Conservation (phyloP, 2,797 vertebrate genomes). For the Protosalanx chinensis region DNA sequence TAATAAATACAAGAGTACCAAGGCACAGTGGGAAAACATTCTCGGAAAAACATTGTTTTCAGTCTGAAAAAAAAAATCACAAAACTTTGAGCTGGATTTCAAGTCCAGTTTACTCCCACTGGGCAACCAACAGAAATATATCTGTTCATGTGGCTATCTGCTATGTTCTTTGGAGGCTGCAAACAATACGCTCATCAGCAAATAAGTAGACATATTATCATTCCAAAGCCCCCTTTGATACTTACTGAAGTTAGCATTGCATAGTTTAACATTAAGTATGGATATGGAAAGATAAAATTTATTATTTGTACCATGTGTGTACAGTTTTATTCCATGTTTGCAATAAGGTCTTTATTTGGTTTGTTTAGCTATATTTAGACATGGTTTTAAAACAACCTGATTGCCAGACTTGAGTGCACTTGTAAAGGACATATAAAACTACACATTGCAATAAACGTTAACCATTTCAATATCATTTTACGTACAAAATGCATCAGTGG, state of each 20-base stretch:
- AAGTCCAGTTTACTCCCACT: constrained; percentile 1
- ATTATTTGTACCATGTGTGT: constrained; percentile 63
- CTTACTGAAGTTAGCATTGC: constrained; percentile 61
- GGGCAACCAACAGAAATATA: constrained; percentile 18
- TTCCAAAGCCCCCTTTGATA: constrained; percentile 65
- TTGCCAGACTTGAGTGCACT: constrained; percentile 62
- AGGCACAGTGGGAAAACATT: constrained; percentile 90
- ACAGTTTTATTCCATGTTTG: constrained; percentile 69
- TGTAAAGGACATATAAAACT: constrained; percentile 40
- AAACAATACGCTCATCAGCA: constrained; percentile 40
- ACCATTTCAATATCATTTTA: constrained; percentile 20
- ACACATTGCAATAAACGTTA: constrained; percentile 40
- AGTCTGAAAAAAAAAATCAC: constrained; percentile 49
- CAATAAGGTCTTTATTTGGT: constrained; percentile 39
- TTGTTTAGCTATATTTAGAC: constrained; percentile 57
- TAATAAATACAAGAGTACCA: constrained; percentile 98
- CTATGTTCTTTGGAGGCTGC: constrained; percentile 33
- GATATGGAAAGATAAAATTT: constrained; percentile 67
- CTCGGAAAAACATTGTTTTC: constrained; percentile 52
- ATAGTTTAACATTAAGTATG: constrained; percentile 68
- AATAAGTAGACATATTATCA: constrained; percentile 51
- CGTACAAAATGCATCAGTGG: constrained; percentile 46
- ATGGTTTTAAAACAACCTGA: constrained; percentile 73
- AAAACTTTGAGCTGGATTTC: constrained; percentile 27
- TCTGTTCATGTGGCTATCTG: constrained; percentile 21